Evolutionary conservation across 1,140 invertebrate genomes (phyloP), one percentile per base, ranked within the genome.

Genomic region (Lamellibrachia luymesi): DNA sequence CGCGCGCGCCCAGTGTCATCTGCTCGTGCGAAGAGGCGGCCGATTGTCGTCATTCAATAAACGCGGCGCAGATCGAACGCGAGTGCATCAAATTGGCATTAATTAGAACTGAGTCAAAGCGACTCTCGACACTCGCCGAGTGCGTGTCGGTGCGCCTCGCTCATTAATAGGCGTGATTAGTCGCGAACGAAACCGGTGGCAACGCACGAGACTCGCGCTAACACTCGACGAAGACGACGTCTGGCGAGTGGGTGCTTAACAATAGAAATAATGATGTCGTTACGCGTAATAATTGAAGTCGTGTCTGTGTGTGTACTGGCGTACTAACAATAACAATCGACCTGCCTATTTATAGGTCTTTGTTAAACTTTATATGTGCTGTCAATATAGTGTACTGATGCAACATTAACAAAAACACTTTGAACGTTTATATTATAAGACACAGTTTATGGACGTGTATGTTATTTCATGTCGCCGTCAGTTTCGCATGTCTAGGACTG

Each of bases 41-140:
- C 64, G 64, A 80, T 80, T 80, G 64, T 80, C 64, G 64, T 80
- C 64, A 80, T 80, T 80, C 64, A 80, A 80, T 80, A 80, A 80
- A 80, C 64, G 64, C 64, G 64, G 8, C 17, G 64, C 17, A 10
- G 64, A 80, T 80, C 64, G 64, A 80, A 80, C 6, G 64, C 64
- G 64, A 80, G 64, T 80, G 64, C 64, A 22, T 80, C 64, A 80
- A 80, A 80, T 80, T 80, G 64, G 64, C 64, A 80, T 80, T 80
- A 80, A 80, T 80, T 80, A 80, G 64, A 80, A 80, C 64, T 22
- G 64, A 80, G 64, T 80, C 64, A 80, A 22, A 22, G 64, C 64
- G 64, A 80, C 64, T 17, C 64, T 80, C 64, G 64, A 80, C 64
- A 80, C 64, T 80, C 17, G 64, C 2, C 64, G 64, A 80, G 64